Conservation (phyloP, 2,797 vertebrate genomes). For the Numenius phaeopus region DNA sequence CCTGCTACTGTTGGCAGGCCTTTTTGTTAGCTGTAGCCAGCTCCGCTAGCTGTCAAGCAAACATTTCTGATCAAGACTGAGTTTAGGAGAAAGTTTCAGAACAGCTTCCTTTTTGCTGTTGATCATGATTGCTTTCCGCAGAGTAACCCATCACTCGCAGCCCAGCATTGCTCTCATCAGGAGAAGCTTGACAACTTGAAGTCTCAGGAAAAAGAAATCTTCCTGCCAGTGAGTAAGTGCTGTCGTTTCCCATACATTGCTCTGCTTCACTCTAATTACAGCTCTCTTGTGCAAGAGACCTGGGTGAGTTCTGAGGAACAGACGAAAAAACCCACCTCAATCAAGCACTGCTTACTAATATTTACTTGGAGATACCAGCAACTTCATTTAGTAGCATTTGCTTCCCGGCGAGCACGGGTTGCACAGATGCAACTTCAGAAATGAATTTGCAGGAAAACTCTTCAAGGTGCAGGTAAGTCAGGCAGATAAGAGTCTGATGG, state of each 20-base stretch:
- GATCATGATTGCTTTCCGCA: background rate
- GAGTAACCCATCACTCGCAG: background rate
- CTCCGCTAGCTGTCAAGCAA: background rate
- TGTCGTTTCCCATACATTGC: background rate
- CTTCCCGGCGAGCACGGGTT: background rate
- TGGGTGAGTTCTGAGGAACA: background rate
- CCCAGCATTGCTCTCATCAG: background rate
- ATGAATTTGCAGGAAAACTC: background rate
- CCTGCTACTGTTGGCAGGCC: background rate
- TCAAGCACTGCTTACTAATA: background rate
- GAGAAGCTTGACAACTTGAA: background rate
- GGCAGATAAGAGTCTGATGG: accelerated
- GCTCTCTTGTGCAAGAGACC: background rate
- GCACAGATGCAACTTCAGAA: background rate
- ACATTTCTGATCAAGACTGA: background rate
- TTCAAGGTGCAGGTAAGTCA: background rate
- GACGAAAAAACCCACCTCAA: background rate
- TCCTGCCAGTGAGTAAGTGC: background rate
- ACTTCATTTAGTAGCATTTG: background rate
- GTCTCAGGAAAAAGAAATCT: background rate
- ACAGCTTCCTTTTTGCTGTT: background rate
- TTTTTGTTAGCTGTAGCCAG: background rate
- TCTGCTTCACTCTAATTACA: background rate
- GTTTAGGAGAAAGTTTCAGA: background rate
- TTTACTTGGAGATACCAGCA: background rate